These are phyloP conservation scores for Gulo gulo DNA, from an alignment of 2,113 vertebrate genomes.

Conservation along the genomic window DNA sequence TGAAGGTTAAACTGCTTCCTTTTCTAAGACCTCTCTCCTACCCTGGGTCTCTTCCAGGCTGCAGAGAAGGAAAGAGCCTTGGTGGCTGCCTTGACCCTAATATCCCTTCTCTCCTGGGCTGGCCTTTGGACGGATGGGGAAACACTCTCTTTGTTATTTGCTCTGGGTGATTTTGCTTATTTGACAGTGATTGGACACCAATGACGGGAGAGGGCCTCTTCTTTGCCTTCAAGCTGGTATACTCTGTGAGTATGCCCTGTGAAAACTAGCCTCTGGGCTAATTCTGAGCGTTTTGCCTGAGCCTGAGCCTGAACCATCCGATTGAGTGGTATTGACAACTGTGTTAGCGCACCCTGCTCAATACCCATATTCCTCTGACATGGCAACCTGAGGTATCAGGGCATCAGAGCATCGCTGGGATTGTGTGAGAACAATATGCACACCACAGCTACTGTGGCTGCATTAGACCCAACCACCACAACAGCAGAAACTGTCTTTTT, in stretches of 20 bases:
- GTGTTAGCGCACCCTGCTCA: neutral
- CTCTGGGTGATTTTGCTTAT: neutral
- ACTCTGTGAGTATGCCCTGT: neutral
- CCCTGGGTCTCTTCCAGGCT: neutral
- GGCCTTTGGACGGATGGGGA: neutral
- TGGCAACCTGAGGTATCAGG: neutral
- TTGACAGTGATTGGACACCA: neutral
- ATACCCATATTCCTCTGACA: neutral
- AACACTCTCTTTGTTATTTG: neutral
- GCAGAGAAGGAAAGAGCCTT: neutral
- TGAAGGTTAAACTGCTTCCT: neutral
- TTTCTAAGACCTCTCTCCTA: neutral
- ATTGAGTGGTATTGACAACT: neutral
- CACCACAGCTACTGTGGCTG: neutral
- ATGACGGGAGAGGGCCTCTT: neutral
- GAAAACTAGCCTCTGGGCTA: neutral
- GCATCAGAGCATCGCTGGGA: neutral
- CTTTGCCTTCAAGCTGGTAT: rapidly evolving
- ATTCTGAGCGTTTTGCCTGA: neutral
- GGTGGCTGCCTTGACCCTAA: neutral
- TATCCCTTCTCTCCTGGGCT: neutral
- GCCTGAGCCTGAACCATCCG: neutral
- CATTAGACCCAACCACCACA: neutral
- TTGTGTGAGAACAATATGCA: neutral
- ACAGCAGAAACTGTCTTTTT: neutral